A percentile compares a stretch with the other conserved stretches of the same genome.
Conservation (phyloP, 2,797 vertebrate genomes). For the Margarornis squamiger region DNA sequence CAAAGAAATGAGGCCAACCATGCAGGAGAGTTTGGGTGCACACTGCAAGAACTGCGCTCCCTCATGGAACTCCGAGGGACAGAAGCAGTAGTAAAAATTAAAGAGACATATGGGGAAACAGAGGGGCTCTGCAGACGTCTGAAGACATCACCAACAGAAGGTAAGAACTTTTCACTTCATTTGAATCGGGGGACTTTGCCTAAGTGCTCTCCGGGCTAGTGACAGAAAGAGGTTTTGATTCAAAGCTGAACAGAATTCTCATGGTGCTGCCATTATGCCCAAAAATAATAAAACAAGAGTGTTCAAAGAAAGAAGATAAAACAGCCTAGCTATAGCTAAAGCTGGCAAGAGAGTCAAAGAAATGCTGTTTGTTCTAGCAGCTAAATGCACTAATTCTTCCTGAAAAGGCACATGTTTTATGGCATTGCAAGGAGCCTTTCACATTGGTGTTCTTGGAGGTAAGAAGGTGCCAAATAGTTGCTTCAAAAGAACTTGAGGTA, state of each 20-base stretch:
- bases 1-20: constrained; percentile 95
- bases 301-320: background rate
- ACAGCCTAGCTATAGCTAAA: background rate
- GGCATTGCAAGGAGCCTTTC: background rate
- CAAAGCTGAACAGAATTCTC: background rate
- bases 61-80: constrained; percentile 97
- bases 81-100: constrained; percentile 95
- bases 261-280: background rate
- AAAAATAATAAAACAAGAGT: background rate
- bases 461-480: background rate
- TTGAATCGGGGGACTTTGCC: accelerated
- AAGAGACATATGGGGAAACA: constrained; percentile 91
- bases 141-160: constrained; percentile 95
- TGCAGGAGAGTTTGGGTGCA: constrained; percentile 90
- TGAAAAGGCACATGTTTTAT: background rate
- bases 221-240: background rate
- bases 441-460: background rate
- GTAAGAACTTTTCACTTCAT: constrained; percentile 69
- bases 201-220: background rate
- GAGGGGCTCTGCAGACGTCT: constrained; percentile 94
- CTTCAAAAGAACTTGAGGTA: background rate
- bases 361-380: background rate
- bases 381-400: background rate
- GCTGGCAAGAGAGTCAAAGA: background rate
- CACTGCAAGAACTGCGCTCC: constrained; percentile 91